phyloP scores from a whole-genome alignment of 2,888 invertebrate species.

The Parnassius orleans region DNA sequence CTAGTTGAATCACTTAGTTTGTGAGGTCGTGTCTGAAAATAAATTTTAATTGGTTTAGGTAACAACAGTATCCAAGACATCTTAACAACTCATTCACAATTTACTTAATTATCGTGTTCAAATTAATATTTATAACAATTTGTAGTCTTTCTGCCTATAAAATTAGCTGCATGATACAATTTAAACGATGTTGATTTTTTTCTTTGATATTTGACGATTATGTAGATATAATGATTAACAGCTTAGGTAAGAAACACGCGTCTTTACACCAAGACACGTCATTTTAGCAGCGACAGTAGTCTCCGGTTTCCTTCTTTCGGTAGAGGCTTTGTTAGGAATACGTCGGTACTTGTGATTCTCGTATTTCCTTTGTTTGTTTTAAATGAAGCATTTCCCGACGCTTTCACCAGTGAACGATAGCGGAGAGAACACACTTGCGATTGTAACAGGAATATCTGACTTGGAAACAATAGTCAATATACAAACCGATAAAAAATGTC shows the following conservation, averaged over 20 bases:
- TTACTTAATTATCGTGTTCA: too few species aligned
- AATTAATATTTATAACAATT: too few species aligned
- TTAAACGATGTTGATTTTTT: too few species aligned
- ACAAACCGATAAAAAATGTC: neutral
- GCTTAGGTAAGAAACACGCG: neutral
- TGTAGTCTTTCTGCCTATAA: too few species aligned
- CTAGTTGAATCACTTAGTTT: neutral
- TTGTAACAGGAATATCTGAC: neutral
- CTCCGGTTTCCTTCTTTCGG: neutral
- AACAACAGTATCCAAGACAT: neutral
- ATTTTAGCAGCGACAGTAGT: neutral
- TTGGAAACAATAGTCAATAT: neutral
- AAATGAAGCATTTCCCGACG: slow-evolving; percentile 5
- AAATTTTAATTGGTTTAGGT: neutral
- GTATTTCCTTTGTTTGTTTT: slow-evolving; percentile 13
- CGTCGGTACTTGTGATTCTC: slow-evolving; percentile 1
- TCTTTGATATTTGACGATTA: too few species aligned
- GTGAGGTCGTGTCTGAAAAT: neutral
- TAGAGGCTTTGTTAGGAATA: slow-evolving; percentile 3
- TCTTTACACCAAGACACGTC: neutral
- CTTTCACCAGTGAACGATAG: slow-evolving; percentile 1
- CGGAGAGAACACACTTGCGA: slow-evolving; percentile 1
- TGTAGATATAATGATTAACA: neutral
- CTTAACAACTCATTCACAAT: neutral
- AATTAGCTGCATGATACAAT: too few species aligned